Base-by-base conservation (phyloP, 2,888 invertebrate genomes). In the Prosapia bicincta region DNA sequence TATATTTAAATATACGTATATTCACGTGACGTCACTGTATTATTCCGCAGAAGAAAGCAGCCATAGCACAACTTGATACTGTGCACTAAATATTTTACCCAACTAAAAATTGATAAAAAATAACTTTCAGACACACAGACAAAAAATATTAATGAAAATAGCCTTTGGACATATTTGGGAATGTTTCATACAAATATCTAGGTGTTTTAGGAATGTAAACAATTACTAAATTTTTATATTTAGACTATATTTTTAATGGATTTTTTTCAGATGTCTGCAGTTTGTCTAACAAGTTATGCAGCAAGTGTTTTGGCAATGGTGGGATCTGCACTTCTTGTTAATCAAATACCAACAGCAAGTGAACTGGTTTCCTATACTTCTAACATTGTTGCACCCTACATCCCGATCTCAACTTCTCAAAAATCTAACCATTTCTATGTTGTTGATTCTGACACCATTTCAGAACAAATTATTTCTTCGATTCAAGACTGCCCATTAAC, bases 241-340 rank as follows among this genome's bases (percentile, higher is more conserved):
- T 9, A 30, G 9, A 30, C 30, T 6, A 65, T 7, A 65, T 3
- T 7, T 65, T 67, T 15, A 20, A 26, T 65, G n/a, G 72, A n/a
- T 26, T 20, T 69, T 43, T 81, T 83, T 3, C 81, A 86, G 86
- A 84, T 91, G 72, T 86, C 89, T 30, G 85, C 88, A 1, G 88
- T 90, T 43, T 87, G 90, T 79, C 84, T 89, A 28, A 86, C 89
- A 28, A 89, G 90, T 20, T 92, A 92, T 82, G 84, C 89, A 7
- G 89, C 89, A 5, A 87, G 90, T 66, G 81, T 91, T 66, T 82
- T 90, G 43, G 89, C 90, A 3, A 83, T 92, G 66, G 81, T 90
- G 68, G 89, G 89, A 30, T 90, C 91, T 7, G 85, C 87, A n/a
- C 80, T 87, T 66, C 82, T 87, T 25, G 84, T 85, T 3, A 84